Base-by-base conservation (phyloP, 2,888 invertebrate species). In the Papilio protenor region DNA sequence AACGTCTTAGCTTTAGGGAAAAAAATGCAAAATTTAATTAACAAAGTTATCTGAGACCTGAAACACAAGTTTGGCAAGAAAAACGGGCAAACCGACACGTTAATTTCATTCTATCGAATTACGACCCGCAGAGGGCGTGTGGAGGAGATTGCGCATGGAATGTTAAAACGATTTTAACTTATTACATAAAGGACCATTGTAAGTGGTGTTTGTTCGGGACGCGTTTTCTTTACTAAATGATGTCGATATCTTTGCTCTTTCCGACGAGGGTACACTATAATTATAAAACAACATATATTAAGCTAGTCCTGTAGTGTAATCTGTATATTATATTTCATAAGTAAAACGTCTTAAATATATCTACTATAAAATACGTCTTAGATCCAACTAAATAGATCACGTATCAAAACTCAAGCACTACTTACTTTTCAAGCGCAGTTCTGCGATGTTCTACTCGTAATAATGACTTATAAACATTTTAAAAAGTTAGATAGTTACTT, bases 11-110 rank as follows among this genome's bases (percentile, higher is more conserved):
- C 79, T 75, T 81, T 79, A 79, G 81, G 81, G 81, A 84, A 85
- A 91, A n/a, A 92, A 93, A 91, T 91, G 87, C 87, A 90, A 93
- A 93, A 94, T 93, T 93, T 92, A 94, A 94, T 93, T 94, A 94
- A 92, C 92, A 91, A 94, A 94, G 91, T 94, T 94, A 88, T 90
- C 90, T 89, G 84, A 81, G 81, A 87, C 92, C 91, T 93, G 90
- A 94, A 94, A 94, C 91, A 92, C 91, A 94, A 94, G 94, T 94
- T 94, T 88, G 84, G 84, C 80, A 91, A 93, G 93, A 93, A 94
- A 93, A 94, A 93, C 92, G 94, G 90, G 90, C 86, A 87, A 90
- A 87, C 89, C 90, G 90, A 92, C 93, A 90, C 91, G 92, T 90
- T 93, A 94, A 94, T 93, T 94, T 88, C 91, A 93, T 94, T 93